Evolutionary conservation across 2,797 vertebrate species (phyloP).

Genomic region (Crocidura indochinensis): DNA sequence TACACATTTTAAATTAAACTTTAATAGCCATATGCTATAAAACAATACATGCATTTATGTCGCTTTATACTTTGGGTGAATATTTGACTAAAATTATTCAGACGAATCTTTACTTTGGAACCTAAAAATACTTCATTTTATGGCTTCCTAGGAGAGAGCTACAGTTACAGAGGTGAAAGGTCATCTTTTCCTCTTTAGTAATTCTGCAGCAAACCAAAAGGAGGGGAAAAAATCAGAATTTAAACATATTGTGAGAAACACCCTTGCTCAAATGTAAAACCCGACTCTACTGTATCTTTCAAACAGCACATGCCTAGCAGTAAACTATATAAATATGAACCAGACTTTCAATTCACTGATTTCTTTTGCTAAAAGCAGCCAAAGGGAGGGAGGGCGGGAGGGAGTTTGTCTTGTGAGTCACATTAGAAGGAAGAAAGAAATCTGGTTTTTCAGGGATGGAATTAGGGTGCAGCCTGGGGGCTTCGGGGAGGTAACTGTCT

Average conservation of each 20-base stretch:
- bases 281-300: slow-evolving; percentile 86
- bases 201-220: slow-evolving; percentile 63
- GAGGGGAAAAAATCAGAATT: background rate
- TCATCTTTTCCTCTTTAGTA: slow-evolving; percentile 69
- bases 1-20: slow-evolving; percentile 84
- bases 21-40: slow-evolving; percentile 85
- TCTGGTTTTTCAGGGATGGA: slow-evolving; percentile 75
- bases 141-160: slow-evolving; percentile 83
- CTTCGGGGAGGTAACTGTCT: slow-evolving; percentile 69
- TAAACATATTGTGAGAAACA: slow-evolving; percentile 70
- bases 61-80: slow-evolving; percentile 80
- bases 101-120: slow-evolving; percentile 84
- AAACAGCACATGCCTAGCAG: slow-evolving; percentile 82
- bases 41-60: slow-evolving; percentile 86
- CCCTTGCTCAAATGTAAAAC: slow-evolving; percentile 86
- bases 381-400: slow-evolving; percentile 84
- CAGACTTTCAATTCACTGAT: slow-evolving; percentile 87
- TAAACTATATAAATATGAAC: slow-evolving; percentile 88
- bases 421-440: slow-evolving; percentile 79
- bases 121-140: slow-evolving; percentile 87
- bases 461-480: slow-evolving; percentile 74
- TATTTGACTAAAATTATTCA: slow-evolving; percentile 81
- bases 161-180: slow-evolving; percentile 83
- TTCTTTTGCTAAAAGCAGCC: slow-evolving; percentile 88
- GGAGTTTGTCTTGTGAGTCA: slow-evolving; percentile 87